Evolutionary conservation across 2,113 vertebrate species (phyloP).

Genomic region (Thalassarche chlororhynchos): DNA sequence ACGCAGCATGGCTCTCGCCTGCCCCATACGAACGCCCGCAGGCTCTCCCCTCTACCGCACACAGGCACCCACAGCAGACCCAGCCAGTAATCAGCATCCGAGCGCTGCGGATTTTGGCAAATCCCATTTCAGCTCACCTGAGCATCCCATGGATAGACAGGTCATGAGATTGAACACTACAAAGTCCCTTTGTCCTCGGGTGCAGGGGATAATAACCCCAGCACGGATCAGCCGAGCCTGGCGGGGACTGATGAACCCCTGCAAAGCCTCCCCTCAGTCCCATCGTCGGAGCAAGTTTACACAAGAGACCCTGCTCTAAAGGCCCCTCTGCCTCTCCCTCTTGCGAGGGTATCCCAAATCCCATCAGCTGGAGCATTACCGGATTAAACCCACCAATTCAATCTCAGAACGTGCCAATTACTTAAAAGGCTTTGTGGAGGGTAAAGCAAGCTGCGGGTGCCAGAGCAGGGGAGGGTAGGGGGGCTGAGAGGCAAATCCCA

Average conservation of each 20-base stretch:
- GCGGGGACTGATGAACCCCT: background rate
- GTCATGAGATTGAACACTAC: background rate
- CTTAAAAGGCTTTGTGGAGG: background rate
- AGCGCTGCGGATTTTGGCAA: background rate
- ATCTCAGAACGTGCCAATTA: background rate
- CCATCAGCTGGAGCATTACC: background rate
- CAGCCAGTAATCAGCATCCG: background rate
- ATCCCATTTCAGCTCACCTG: background rate
- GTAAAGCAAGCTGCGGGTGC: background rate
- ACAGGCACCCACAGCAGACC: background rate
- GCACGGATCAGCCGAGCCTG: background rate
- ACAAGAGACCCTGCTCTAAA: background rate
- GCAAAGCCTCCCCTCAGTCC: background rate
- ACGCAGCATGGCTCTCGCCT: accelerated
- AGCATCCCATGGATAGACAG: background rate
- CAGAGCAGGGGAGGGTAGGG: background rate
- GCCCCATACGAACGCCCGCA: accelerated
- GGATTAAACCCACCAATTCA: background rate
- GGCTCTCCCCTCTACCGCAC: background rate
- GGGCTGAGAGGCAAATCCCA: background rate
- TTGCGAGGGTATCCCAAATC: background rate
- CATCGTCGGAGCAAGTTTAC: background rate
- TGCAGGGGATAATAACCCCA: background rate
- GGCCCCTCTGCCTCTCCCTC: background rate
- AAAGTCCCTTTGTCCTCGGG: background rate